Percentiles rank a stretch among this genome's conserved stretches.
These are phyloP conservation scores for Amiota minor DNA, from an alignment of 2,888 invertebrate species.

Conservation along the genomic window DNA sequence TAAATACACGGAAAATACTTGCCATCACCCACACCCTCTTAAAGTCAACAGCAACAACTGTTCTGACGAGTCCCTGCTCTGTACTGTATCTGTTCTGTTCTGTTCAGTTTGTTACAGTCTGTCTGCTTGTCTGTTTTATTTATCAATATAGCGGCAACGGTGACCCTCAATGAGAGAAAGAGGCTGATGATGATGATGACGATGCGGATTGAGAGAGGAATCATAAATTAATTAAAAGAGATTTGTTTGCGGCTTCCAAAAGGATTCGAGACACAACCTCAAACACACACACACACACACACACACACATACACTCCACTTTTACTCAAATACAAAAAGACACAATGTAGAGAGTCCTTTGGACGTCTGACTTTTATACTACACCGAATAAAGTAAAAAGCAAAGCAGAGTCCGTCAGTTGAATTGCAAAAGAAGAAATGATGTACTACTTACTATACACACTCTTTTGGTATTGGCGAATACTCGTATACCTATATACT, in stretches of 20 bases:
- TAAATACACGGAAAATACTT: not conserved
- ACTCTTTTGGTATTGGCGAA: not conserved
- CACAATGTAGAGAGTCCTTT: not conserved
- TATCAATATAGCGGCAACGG: conserved; percentile 2
- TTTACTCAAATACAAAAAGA: not conserved
- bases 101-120: too few species aligned
- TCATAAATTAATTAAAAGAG: conserved; percentile 72
- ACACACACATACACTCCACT: conserved; percentile 41
- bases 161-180: conserved; percentile 14
- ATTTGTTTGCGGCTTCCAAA: conserved; percentile 71
- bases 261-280: conserved; percentile 54
- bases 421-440: conserved; percentile 52
- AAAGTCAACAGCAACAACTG: not conserved
- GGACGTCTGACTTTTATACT: too few species aligned
- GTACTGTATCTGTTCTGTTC: too few species aligned
- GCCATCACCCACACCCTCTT: not conserved
- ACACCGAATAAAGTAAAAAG: too few species aligned
- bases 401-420: conserved; percentile 45
- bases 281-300: conserved; percentile 44
- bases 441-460: conserved; percentile 36
- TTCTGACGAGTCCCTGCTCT: not conserved
- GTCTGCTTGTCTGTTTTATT: not conserved
- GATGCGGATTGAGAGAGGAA: conserved; percentile 66
- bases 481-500: not conserved
- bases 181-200: conserved; percentile 23